These are phyloP conservation scores for Abramis brama DNA, from an alignment of 2,113 vertebrate species.

Conservation along the genomic window DNA sequence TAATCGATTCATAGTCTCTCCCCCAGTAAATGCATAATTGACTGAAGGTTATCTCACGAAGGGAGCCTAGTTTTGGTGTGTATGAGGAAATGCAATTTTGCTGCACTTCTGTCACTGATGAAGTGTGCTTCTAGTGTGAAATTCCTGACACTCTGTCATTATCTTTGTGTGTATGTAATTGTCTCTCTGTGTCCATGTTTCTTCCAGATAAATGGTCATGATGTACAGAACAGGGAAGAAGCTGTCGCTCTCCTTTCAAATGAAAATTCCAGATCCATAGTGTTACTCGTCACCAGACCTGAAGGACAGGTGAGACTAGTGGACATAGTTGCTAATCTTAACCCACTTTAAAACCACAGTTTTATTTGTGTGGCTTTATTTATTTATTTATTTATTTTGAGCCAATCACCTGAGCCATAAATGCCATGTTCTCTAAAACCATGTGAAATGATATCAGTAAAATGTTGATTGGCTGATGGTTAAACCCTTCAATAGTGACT, in stretches of 20 bases:
- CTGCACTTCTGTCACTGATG: slow-evolving; percentile 75
- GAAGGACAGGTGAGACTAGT: slow-evolving; percentile 85
- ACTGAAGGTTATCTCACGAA: slow-evolving; percentile 78
- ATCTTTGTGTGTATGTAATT: slow-evolving; percentile 12
- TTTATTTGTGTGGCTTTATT: not conserved
- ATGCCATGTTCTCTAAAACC: not conserved
- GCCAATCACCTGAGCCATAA: not conserved
- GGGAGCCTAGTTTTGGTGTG: slow-evolving; percentile 57
- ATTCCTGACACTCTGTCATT: slow-evolving; percentile 30
- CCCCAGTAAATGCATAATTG: slow-evolving; percentile 83
- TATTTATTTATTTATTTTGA: not conserved
- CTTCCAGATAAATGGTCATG: slow-evolving; percentile 93
- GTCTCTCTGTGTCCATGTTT: slow-evolving; percentile 52
- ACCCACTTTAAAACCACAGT: not conserved
- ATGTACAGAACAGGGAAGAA: slow-evolving; percentile 89
- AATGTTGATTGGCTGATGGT: not conserved
- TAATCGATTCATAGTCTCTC: slow-evolving; percentile 76
- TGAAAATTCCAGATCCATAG: slow-evolving; percentile 86
- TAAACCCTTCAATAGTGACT: not conserved
- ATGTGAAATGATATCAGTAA: not conserved
- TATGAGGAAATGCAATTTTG: slow-evolving; percentile 47
- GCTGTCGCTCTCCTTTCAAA: slow-evolving; percentile 89
- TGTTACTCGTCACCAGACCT: slow-evolving; percentile 88
- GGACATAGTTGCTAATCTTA: not conserved
- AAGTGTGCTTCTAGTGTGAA: slow-evolving; percentile 61